A percentile compares a stretch with the other conserved stretches of the same genome.
Evolutionary conservation across 2,113 vertebrate species (phyloP).

Genomic region (rat (Rattus norvegicus)): DNA sequence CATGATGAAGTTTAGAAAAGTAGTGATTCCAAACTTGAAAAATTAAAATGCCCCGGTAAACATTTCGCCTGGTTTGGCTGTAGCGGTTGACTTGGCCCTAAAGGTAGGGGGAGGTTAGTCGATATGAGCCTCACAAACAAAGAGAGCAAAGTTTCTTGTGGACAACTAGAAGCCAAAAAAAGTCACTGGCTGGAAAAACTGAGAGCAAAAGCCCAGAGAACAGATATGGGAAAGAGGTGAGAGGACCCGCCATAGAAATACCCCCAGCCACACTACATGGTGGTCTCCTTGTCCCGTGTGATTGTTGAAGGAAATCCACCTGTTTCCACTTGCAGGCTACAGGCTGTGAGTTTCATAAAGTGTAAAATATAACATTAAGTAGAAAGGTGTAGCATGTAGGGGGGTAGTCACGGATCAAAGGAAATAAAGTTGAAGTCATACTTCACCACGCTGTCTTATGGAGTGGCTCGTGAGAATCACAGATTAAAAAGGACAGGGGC

Average conservation of each 20-base stretch:
- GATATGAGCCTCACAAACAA: neutral
- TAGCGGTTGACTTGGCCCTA: fast-evolving
- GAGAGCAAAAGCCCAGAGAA: too few species aligned
- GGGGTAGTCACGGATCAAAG: neutral
- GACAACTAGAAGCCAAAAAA: too few species aligned
- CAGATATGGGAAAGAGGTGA: neutral
- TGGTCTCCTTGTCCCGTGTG: neutral
- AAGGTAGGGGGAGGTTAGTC: too few species aligned
- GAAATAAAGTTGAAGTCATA: neutral
- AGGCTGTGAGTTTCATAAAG: too few species aligned
- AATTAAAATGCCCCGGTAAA: neutral
- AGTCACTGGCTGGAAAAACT: fast-evolving
- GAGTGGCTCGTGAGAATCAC: neutral
- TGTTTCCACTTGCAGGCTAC: fast-evolving
- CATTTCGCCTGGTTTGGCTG: neutral
- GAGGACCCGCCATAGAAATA: fast-evolving
- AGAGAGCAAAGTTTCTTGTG: fast-evolving
- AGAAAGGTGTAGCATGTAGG: neutral
- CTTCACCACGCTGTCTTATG: neutral
- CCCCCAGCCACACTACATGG: neutral
- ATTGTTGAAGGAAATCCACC: neutral
- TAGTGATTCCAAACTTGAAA: neutral
- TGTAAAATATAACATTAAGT: neutral
- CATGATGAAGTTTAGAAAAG: neutral
- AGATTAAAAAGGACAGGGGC: neutral